Evolutionary conservation across 1,140 invertebrate genomes (phyloP), one percentile per base, ranked within the genome.

Genomic region (Temnothorax curvispinosus): DNA sequence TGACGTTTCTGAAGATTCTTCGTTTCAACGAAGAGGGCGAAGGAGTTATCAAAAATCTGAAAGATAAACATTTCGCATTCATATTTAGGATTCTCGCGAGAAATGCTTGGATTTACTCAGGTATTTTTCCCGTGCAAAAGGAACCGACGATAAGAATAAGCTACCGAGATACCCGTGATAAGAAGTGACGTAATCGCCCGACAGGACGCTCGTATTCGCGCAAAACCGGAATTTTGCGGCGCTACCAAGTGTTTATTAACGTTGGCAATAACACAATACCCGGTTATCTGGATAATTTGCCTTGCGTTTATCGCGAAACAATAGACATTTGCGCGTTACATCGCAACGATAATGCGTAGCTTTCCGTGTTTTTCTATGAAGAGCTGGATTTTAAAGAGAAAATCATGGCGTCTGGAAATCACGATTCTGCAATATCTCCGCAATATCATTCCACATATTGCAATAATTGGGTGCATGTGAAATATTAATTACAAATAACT

Each of bases 211-310:
- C 65, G 35, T 60, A 21, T 58, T 60, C 52, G n/a, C 18, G 65
- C 75, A 60, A 75, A 84, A 84, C 80, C 27, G 80, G 80, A 84
- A 84, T 84, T 75, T 75, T 60, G 80, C 69, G 56, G n/a, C 56
- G 27, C 21, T 27, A 8, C 27, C 52, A 35, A 50, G 69, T 74
- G 44, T 84, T 84, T 60, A 84, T 84, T 84, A 84, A 62, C 54
- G 80, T 60, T 32, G 69, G 80, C 54, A 84, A 75, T 84, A 84
- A 75, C 38, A 84, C 80, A 60, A 60, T 60, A 62, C 27, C 18
- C 41, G 80, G 32, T 74, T 60, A 44, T n/a, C 13, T 11, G 41
- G 80, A 41, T 82, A 75, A 84, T 84, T 74, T n/a, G 11, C 41
- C 21, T 60, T 13, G 54, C 41, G 56, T 84, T 84, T 74, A 50